Conservation (phyloP, 1,140 invertebrate genomes). For the Sarcophaga peregrina region DNA sequence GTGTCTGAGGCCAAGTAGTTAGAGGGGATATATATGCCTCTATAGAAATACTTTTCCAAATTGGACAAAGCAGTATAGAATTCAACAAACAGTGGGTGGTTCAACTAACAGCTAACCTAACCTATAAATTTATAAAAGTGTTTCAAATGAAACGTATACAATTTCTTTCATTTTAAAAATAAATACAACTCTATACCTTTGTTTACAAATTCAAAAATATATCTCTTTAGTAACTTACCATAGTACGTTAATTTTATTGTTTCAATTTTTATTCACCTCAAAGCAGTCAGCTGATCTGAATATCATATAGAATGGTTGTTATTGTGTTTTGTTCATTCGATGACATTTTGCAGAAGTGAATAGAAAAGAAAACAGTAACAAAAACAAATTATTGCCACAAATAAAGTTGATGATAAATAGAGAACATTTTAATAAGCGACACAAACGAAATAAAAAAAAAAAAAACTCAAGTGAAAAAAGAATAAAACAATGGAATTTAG, state of each 20-base stretch:
- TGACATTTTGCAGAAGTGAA: constrained; percentile 14
- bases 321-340: background rate
- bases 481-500: background rate
- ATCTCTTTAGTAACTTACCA: background rate
- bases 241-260: background rate
- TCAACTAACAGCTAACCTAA: too few species aligned
- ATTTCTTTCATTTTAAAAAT: background rate
- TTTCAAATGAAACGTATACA: background rate
- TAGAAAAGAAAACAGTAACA: constrained; percentile 3
- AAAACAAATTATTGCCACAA: constrained; percentile 18
- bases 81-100: too few species aligned
- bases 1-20: too few species aligned
- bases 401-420: constrained; percentile 9
- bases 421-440: background rate
- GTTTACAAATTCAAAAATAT: too few species aligned
- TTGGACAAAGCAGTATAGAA: too few species aligned
- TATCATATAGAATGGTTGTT: background rate
- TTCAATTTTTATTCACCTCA: background rate
- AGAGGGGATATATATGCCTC: too few species aligned
- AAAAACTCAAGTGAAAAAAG: background rate
- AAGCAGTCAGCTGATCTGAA: background rate
- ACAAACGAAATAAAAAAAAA: background rate
- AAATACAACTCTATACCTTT: background rate
- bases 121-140: too few species aligned
- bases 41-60: too few species aligned